Base-by-base conservation (phyloP, 2,888 invertebrate genomes). In the Oscheius sp. region DNA sequence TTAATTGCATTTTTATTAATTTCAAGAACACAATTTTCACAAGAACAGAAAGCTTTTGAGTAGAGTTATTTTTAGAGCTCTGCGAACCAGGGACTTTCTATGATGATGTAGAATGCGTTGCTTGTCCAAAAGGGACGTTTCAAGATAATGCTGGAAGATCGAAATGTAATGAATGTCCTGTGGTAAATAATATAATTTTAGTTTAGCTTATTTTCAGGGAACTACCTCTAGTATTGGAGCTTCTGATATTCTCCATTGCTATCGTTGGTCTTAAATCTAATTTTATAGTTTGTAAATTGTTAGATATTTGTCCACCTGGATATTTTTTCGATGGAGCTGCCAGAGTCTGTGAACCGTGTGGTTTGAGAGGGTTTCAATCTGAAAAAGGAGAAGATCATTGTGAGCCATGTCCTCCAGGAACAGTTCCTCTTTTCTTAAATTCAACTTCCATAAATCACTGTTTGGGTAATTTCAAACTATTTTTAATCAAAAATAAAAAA, bases 231-330 rank as follows among this genome's bases (percentile, higher is more conserved):
- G 27, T 17, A 31, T 23, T 33, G 37, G 52, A 29, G 64, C 50
- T 10, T 33, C 52, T 0, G 23, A 48, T 23, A 64, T 64, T 5
- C 45, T 45, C 15, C 45, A 65, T 3, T 65, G 65, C 33, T 65
- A 53, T 25, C 65, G 65, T 65, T 34, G 8, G 64, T 50, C 10
- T 5, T 12, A 8, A 15, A 55, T 4, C 12, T 1, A 2, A 2
- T 2, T 15, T 10, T 33, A 3, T 12, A 17, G 17, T 10, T 34
- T 20, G 34, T 4, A 17, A 17, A 8, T 12, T 12, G 12, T 50
- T 39, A 79, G 79, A 69, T 25, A 65, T 74, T 2, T 80, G 80
- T 25, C 78, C 76, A 17, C 63, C 75, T 34, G 80, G 80, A 23
- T 74, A 74, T 52, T 78, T 71, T 39, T 75, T 73, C 42, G 80